Evolutionary conservation across 2,888 invertebrate species (phyloP).

Genomic region (Chrysolina oricalcia): DNA sequence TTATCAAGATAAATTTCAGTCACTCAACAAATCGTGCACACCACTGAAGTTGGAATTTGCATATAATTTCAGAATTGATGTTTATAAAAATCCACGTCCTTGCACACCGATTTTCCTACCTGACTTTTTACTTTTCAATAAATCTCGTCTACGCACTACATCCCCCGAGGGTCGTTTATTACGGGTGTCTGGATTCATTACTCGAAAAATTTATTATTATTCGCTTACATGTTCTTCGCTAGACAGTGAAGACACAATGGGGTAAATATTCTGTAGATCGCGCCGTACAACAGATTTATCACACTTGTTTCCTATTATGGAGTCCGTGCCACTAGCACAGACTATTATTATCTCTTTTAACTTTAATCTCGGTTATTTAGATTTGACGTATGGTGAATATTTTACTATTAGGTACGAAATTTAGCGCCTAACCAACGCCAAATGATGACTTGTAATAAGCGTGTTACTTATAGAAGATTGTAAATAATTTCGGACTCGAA

Average conservation of each 20-base stretch:
- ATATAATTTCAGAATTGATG: conserved; percentile 16
- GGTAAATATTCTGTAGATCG: conserved; percentile 21
- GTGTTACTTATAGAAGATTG: conserved; percentile 19
- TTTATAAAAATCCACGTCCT: background rate
- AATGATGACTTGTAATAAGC: conserved; percentile 22
- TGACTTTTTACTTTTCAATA: conserved; percentile 24
- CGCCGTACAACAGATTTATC: conserved; percentile 18
- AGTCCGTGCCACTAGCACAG: conserved; percentile 14
- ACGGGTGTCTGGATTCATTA: conserved; percentile 20
- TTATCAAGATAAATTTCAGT: too few relatives aligned
- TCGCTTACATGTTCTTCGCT: conserved; percentile 7
- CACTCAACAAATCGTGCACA: background rate
- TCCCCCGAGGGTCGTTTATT: conserved; percentile 20
- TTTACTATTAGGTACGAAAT: conserved; percentile 21
- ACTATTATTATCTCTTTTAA: conserved; percentile 20
- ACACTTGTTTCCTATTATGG: conserved; percentile 26
- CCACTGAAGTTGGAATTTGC: conserved; percentile 1
- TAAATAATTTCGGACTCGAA: conserved; percentile 13
- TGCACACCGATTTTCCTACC: conserved; percentile 21
- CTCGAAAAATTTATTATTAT: conserved; percentile 24
- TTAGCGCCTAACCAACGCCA: conserved; percentile 13
- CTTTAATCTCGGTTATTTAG: conserved; percentile 25
- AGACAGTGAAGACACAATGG: conserved; percentile 19
- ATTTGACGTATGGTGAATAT: conserved; percentile 25
- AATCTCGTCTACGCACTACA: conserved; percentile 8